Conservation (phyloP, 2,113 vertebrate species). For the Coracopsis vasa region DNA sequence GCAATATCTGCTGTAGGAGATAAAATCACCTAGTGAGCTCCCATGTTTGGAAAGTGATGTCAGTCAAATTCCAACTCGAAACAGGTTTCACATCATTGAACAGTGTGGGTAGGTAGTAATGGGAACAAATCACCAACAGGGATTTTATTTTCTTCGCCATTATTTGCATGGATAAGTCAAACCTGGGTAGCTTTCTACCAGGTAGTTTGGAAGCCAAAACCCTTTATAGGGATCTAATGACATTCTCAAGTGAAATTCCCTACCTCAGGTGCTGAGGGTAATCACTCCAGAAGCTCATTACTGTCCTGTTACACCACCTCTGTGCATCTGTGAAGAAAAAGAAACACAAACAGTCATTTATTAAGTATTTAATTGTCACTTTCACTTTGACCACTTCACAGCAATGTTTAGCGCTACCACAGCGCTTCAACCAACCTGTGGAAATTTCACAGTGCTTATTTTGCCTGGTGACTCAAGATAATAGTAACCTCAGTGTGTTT, state of each 20-base stretch:
- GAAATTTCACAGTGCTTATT: not conserved
- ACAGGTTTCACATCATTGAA: not conserved
- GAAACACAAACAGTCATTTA: not conserved
- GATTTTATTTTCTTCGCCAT: not conserved
- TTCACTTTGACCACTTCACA: constrained; percentile 6
- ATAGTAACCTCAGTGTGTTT: not conserved
- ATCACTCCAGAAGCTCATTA: not conserved
- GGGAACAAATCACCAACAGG: not conserved
- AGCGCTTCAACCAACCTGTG: not conserved
- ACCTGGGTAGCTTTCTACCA: not conserved
- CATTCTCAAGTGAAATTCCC: not conserved
- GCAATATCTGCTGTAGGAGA: not conserved
- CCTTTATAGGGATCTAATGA: not conserved
- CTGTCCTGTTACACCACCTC: not conserved
- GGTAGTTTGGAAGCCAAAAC: not conserved
- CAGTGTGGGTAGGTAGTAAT: not conserved
- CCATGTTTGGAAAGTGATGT: not conserved
- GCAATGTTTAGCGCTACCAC: not conserved
- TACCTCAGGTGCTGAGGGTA: not conserved
- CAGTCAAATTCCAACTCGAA: not conserved
- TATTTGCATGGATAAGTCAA: not conserved
- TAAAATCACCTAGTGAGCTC: not conserved
- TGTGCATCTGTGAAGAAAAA: not conserved
- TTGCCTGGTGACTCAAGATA: not conserved
- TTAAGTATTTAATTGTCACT: constrained; percentile 11